These are phyloP conservation scores for Andricus quercusramuli DNA, from an alignment of 2,888 invertebrate species.

Conservation along the genomic window DNA sequence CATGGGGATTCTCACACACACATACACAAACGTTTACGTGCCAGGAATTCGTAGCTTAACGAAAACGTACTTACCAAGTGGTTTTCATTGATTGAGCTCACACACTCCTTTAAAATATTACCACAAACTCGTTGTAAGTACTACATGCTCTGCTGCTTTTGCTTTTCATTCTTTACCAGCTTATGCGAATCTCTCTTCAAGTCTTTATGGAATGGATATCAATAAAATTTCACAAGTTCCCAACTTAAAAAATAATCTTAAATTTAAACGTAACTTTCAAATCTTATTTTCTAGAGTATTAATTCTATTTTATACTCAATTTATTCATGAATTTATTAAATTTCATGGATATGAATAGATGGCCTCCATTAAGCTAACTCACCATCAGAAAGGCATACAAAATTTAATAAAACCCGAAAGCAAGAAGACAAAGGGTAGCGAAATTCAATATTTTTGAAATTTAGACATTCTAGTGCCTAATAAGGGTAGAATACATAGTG, in stretches of 20 bases:
- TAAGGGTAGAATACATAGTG: no score
- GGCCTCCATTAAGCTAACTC: no score
- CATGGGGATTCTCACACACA: neutral
- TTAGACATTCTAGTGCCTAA: no score
- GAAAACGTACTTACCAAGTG: neutral
- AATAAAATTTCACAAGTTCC: neutral
- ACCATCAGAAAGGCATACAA: no score
- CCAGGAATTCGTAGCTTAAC: neutral
- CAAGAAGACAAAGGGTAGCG: no score
- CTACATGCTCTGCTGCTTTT: neutral
- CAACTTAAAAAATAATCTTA: neutral
- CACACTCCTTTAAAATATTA: neutral
- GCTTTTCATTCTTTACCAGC: neutral
- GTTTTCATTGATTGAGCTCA: slow-evolving; percentile 12
- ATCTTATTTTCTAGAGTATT: neutral
- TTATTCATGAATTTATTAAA: no score
- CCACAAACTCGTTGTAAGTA: neutral
- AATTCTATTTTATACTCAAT: neutral
- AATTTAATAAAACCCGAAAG: no score
- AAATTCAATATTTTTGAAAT: no score
- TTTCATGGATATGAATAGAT: no score
- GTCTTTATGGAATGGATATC: neutral
- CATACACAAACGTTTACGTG: neutral
- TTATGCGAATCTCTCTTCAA: neutral
- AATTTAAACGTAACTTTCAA: neutral